Base-by-base conservation (phyloP, 35 echinoderm and acorn worm genomes). In the Apostichopus californicus region DNA sequence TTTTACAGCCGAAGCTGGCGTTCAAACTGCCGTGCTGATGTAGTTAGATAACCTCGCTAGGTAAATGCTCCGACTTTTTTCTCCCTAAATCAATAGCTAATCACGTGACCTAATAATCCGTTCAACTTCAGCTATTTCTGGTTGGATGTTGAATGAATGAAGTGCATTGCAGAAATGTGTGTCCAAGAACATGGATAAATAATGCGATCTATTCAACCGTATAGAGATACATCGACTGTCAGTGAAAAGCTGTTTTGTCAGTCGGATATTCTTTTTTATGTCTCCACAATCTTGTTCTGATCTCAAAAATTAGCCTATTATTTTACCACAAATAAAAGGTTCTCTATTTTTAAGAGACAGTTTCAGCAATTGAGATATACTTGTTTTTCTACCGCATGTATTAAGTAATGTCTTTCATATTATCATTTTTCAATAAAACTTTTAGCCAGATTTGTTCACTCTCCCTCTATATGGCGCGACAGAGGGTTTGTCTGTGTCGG, bases 1-100 rank as follows among this genome's bases (percentile, higher is more conserved):
- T 89, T 89, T 68, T 52, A 72, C 86, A 89, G 86, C 86, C 86
- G 86, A 89, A 73, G 7, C 24, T 89, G 63, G 68, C 86, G 86
- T 72, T 54, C 21, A 57, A 89, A 85, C 54, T 72, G 22, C 26
- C 11, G n/a, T 89, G 5, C 8, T 89, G 64, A 89, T 20, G 86
- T 71, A 89, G 7, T 72, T 34, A 72, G 17, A 65, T 89, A 89
- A 72, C 26, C 64, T 72, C 64, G 86, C 57, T 17, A 18, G 20
- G 86, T 52, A 66, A 89, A 78, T 24, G 17, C 12, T 75, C 17
- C 17, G 71, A 20, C 71, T 6, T 89, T 72, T 52, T 71, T 87
- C 25, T 71, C 12, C 57, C 55, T 15, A 20, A 66, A 89, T 64
- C 86, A 55, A 89, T 89, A 55, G 23, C 18, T 89, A 72, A 89